phyloP scores from a whole-genome alignment of 2,113 vertebrate genomes.

The Osmerus mordax region DNA sequence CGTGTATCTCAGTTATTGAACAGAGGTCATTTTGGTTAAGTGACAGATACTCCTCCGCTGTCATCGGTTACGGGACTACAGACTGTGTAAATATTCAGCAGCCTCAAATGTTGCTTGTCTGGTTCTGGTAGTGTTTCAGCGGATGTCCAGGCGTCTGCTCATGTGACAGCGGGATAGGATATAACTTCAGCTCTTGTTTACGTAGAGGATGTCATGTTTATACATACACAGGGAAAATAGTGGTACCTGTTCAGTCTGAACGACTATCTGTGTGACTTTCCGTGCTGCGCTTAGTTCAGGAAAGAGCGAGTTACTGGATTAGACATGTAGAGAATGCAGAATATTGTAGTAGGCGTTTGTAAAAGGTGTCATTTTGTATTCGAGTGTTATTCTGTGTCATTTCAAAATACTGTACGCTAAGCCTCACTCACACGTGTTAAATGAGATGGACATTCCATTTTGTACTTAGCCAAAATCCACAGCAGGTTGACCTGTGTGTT shows the following conservation, averaged over 20 bases:
- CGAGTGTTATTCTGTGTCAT: too few species aligned
- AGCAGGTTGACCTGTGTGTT: neutral
- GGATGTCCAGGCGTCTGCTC: too few species aligned
- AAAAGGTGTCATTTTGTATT: too few species aligned
- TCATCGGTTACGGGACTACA: too few species aligned
- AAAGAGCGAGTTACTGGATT: neutral
- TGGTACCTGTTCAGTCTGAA: conserved; percentile 1
- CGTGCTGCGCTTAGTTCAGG: neutral
- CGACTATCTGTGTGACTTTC: neutral
- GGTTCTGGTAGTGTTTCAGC: too few species aligned
- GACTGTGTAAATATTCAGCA: too few species aligned
- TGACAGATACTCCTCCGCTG: too few species aligned
- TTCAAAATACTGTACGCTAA: neutral
- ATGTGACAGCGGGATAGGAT: neutral
- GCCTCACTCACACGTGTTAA: neutral
- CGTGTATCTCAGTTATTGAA: too few species aligned
- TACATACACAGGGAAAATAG: neutral
- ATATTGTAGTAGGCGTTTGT: too few species aligned
- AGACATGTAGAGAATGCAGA: too few species aligned
- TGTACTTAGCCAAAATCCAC: neutral
- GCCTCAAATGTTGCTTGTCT: too few species aligned
- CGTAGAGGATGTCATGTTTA: neutral
- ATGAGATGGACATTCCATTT: neutral
- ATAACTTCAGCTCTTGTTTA: neutral
- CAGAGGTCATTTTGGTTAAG: too few species aligned